Evolutionary conservation across 2,113 vertebrate genomes (phyloP).

Genomic region (Neofelis nebulosa): DNA sequence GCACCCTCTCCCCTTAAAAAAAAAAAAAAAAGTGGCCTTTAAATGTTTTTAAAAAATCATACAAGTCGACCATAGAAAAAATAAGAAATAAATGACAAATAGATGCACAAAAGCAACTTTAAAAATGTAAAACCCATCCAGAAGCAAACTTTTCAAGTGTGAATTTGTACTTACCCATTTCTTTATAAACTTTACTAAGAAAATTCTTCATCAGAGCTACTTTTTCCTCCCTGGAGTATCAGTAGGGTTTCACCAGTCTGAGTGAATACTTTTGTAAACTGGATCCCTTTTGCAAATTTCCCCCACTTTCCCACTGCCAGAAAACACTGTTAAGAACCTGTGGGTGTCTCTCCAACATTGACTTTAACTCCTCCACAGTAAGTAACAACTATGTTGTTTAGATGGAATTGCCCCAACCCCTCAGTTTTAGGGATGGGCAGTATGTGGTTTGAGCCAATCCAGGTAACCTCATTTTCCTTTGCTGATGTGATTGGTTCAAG

Average conservation of each 20-base stretch:
- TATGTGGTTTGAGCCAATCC: background rate
- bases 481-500: background rate
- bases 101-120: background rate
- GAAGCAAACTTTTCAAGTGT: background rate
- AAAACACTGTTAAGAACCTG: background rate
- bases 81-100: background rate
- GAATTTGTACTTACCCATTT: background rate
- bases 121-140: background rate
- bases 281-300: background rate
- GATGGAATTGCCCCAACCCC: background rate
- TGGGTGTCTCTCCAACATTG: background rate
- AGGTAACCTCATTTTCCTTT: background rate
- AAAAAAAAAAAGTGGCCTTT: background rate
- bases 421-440: background rate
- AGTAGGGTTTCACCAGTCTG: background rate
- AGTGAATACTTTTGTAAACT: conserved; percentile 1
- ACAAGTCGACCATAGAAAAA: background rate
- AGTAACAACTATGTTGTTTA: background rate
- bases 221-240: background rate
- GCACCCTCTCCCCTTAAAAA: too few species aligned
- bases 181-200: background rate
- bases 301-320: background rate
- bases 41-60: background rate
- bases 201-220: background rate
- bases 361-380: background rate